Evolutionary conservation across 1,140 invertebrate species (phyloP), one percentile per base, ranked within the genome.

Genomic region (Onthophagus taurus): DNA sequence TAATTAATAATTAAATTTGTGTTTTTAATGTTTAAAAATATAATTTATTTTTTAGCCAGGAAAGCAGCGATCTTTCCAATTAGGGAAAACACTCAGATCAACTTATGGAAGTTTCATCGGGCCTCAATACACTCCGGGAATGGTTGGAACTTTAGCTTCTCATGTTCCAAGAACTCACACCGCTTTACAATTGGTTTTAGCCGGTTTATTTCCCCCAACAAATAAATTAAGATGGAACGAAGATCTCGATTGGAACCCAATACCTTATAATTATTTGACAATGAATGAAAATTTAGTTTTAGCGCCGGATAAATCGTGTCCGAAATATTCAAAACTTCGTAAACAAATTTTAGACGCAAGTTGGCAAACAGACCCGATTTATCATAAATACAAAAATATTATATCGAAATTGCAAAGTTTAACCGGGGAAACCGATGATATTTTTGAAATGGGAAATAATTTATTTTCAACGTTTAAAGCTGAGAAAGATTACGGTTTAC

Each of bases 131-230:
- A 54, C 37, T 16, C 45, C 57, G 1, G 34, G 61, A 4, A 50
- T 71, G 49, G 59, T 80, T 6, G 54, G 57, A 17, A 65, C 74
- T 2, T 61, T 65, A 16, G 75, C 74, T 29, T 77, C 80, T 0
- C 69, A 75, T 45, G 67, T 67, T 8, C 63, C 74, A 17, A 51
- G 80, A 30, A 75, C 78, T 17, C 62, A 79, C 43, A 73, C 76
- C 50, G 60, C 61, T 3, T 46, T 60, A 2, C 55, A 63, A 42
- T 48, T 67, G 4, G 63, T 68, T 7, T 50, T 68, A 2, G 56
- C 63, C 0, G 46, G 55, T 6, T 37, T 68, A 3, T 69, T 54
- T 55, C 65, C 65, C 4, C 66, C 67, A 5, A 8, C 14, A 4
- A 16, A 5, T 6, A 4, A 12, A 23, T 31, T 64, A 50, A 51